A percentile compares a stretch with the other conserved stretches of the same genome.
Conservation (phyloP, 2,888 invertebrate species). For the Drosophila sordidula region DNA sequence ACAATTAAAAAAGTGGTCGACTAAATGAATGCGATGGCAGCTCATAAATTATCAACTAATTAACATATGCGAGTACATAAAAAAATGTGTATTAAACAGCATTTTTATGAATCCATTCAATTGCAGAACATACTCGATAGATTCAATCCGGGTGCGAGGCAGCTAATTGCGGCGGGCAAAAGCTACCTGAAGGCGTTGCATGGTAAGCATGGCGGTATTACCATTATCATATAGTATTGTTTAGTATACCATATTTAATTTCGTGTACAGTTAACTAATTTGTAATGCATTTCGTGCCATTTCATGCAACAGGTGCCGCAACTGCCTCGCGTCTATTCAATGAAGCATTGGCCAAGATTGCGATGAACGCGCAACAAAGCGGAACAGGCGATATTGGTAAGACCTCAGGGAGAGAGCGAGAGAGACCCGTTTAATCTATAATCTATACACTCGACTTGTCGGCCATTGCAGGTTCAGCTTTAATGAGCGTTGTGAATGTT, state of each 20-base stretch:
- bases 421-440: constrained; percentile 3
- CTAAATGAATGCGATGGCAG: constrained; percentile 41
- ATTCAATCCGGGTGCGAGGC: constrained; percentile 97
- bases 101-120: constrained; percentile 77
- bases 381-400: constrained; percentile 96
- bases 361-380: constrained; percentile 95
- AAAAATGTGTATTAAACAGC: constrained; percentile 15
- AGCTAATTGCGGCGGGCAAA: constrained; percentile 97
- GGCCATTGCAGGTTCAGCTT: constrained; percentile 90
- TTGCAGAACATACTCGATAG: constrained; percentile 98
- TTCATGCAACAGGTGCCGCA: constrained; percentile 89
- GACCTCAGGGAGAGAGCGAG: constrained; percentile 30
- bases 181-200: constrained; percentile 97
- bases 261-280: constrained; percentile 61
- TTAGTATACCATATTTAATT: constrained; percentile 8
- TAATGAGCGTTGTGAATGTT: constrained; percentile 96
- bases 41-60: constrained; percentile 58
- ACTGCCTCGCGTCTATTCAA: constrained; percentile 95
- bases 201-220: constrained; percentile 88
- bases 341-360: constrained; percentile 94
- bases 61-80: constrained; percentile 38
- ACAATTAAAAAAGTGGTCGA: constrained; percentile 14
- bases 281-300: constrained; percentile 63
- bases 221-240: constrained; percentile 20
- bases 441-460: constrained; percentile 1